These are phyloP conservation scores for Stomatorhinus ivindoensis DNA, from an alignment of 2,113 vertebrate genomes.

Conservation along the genomic window DNA sequence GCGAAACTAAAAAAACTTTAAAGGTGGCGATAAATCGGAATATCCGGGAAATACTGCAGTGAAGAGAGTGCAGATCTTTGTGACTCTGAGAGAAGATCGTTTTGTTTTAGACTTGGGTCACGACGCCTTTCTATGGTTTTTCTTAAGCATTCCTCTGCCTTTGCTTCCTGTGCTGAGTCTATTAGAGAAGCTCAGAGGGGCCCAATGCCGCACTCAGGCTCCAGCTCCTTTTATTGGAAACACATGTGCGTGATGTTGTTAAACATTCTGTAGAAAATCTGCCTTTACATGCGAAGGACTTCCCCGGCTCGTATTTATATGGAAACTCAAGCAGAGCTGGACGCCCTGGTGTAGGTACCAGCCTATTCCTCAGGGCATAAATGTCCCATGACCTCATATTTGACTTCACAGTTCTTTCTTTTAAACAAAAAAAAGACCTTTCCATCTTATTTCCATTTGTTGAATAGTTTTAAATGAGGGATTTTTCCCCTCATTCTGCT, in stretches of 20 bases:
- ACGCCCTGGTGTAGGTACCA: conserved; percentile 51
- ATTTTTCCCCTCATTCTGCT: conserved; percentile 20
- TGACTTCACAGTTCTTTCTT: conserved; percentile 57
- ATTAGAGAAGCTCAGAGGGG: conserved; percentile 47
- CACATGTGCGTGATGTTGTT: conserved; percentile 52
- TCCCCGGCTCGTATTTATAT: conserved; percentile 51
- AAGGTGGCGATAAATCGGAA: neutral
- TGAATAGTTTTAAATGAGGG: conserved; percentile 49
- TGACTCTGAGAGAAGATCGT: neutral
- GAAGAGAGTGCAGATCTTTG: neutral
- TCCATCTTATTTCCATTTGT: conserved; percentile 40
- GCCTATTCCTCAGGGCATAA: conserved; percentile 52
- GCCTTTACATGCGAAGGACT: conserved; percentile 47
- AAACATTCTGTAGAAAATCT: conserved; percentile 51
- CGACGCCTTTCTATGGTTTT: conserved; percentile 57
- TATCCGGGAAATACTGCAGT: neutral
- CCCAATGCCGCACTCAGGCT: conserved; percentile 44
- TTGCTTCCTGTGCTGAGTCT: conserved; percentile 40
- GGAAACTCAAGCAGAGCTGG: conserved; percentile 48
- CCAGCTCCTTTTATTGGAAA: conserved; percentile 57
- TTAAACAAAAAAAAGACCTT: conserved; percentile 61
- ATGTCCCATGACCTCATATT: conserved; percentile 67
- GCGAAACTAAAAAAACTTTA: neutral
- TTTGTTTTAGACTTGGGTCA: conserved; percentile 35
- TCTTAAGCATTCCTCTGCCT: conserved; percentile 39